These are phyloP conservation scores for Chelonoidis abingdonii DNA, from an alignment of 2,113 vertebrate genomes.

Conservation along the genomic window DNA sequence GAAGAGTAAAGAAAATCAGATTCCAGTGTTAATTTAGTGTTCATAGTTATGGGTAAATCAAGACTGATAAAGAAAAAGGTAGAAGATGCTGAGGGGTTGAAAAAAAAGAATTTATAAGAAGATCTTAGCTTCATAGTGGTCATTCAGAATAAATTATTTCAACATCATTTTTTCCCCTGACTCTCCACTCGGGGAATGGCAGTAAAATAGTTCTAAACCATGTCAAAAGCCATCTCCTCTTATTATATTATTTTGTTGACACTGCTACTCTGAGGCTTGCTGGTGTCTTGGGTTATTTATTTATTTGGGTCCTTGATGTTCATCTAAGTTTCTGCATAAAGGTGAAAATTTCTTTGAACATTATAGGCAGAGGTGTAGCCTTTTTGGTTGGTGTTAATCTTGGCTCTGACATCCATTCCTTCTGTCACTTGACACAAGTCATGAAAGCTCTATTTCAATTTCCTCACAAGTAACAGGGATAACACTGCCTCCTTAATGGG, in stretches of 20 bases:
- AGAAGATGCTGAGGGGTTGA: background rate
- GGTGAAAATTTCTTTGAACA: background rate
- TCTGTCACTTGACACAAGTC: background rate
- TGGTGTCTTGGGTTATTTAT: background rate
- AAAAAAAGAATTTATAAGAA: background rate
- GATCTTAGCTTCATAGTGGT: background rate
- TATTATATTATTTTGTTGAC: background rate
- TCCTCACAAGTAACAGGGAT: background rate
- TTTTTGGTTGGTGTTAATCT: background rate
- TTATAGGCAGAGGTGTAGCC: background rate
- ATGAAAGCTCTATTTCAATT: background rate
- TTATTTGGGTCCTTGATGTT: background rate
- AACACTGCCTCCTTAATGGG: background rate
- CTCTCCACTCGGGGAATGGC: background rate
- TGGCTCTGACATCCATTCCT: background rate
- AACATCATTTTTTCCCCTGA: background rate
- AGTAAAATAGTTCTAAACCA: background rate
- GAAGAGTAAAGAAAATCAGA: background rate
- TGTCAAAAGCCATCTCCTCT: background rate
- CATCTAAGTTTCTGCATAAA: background rate
- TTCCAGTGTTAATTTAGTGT: background rate
- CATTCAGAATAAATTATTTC: background rate
- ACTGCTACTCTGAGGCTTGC: background rate
- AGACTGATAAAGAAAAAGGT: background rate
- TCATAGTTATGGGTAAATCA: background rate